Percentiles rank a stretch among this genome's conserved stretches.
phyloP scores from a whole-genome alignment of 2,113 vertebrate genomes.

The Camelus dromedarius region DNA sequence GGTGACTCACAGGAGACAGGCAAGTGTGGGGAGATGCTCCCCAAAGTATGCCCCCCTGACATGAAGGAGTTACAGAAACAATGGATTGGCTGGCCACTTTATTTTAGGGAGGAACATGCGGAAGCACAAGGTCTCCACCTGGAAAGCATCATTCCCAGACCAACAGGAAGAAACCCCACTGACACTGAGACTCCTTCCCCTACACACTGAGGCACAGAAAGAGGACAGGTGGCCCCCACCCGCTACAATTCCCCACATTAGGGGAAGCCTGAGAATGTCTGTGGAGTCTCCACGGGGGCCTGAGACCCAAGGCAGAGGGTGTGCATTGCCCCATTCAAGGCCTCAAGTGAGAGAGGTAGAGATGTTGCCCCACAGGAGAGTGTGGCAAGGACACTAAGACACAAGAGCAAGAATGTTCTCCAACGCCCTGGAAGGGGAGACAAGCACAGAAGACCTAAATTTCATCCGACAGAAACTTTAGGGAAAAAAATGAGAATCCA shows the following conservation, averaged over 20 bases:
- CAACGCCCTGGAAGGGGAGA: rapidly evolving
- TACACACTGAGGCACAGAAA: background rate
- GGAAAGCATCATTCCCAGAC: background rate
- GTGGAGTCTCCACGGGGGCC: background rate
- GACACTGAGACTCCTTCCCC: background rate
- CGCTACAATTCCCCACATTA: background rate
- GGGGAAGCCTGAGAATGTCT: background rate
- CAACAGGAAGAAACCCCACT: background rate
- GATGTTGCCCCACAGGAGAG: background rate
- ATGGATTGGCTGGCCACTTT: background rate
- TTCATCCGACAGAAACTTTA: background rate
- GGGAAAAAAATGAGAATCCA: background rate
- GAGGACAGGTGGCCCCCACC: background rate
- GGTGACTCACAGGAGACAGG: rapidly evolving
- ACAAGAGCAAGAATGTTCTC: background rate
- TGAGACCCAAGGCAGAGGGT: background rate
- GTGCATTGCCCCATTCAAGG: too few relatives aligned
- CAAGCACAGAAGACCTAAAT: background rate
- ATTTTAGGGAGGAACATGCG: background rate
- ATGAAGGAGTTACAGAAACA: background rate
- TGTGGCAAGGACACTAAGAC: rapidly evolving
- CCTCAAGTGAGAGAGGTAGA: background rate
- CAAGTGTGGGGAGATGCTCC: background rate
- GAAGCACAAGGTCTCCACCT: background rate
- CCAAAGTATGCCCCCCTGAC: background rate